These are phyloP conservation scores for Tyto alba DNA, from an alignment of 2,113 vertebrate species.

Conservation along the genomic window DNA sequence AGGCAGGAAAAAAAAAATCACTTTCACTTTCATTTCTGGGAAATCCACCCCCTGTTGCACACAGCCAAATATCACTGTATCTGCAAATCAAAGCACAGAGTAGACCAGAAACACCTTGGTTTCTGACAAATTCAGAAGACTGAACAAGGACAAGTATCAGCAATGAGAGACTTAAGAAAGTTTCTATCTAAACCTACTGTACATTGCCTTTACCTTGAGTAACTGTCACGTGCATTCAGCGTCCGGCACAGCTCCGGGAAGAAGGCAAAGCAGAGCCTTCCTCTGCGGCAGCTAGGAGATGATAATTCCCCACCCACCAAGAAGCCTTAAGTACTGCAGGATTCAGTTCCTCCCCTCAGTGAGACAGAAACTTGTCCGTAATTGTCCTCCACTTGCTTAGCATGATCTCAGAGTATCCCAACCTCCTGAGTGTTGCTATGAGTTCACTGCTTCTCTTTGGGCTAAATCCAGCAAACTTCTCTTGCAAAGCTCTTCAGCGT, in stretches of 20 bases:
- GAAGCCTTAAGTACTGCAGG: neutral
- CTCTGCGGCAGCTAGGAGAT: neutral
- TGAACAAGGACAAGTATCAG: neutral
- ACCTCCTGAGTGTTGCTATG: neutral
- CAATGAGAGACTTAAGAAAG: neutral
- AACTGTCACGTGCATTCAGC: no score
- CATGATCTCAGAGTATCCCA: neutral
- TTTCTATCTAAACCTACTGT: neutral
- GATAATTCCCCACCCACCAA: neutral
- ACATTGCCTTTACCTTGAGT: neutral
- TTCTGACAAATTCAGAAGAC: neutral
- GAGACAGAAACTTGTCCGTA: neutral
- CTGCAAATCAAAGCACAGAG: neutral
- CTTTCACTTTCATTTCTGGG: neutral
- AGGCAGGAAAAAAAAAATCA: no score
- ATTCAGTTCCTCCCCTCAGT: neutral
- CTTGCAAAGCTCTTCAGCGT: neutral
- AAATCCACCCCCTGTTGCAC: fast-evolving
- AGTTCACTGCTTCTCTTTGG: neutral
- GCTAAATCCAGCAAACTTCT: neutral
- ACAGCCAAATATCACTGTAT: no score
- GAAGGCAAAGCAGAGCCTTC: neutral
- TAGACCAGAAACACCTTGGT: fast-evolving
- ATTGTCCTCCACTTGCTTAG: neutral
- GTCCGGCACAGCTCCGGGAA: fast-evolving